Evolutionary conservation across 2,797 vertebrate species (phyloP).

Genomic region (Sebastes nivosus): DNA sequence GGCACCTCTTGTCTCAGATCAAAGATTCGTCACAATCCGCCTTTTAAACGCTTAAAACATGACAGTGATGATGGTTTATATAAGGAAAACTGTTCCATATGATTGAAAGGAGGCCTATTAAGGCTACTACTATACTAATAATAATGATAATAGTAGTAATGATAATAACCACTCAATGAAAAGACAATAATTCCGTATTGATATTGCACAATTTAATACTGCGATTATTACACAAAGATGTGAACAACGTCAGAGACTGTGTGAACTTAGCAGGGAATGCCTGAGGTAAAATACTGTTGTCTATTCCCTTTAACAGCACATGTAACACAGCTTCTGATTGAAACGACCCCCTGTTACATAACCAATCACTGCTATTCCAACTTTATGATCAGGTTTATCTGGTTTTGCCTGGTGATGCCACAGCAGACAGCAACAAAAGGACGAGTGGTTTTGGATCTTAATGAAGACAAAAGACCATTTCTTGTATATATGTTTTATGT

Average conservation of each 20-base stretch:
- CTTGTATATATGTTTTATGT: constrained; percentile 99
- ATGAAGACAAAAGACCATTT: constrained; percentile 94
- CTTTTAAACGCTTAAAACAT: constrained; percentile 39
- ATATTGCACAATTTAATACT: constrained; percentile 85
- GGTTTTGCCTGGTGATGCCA: constrained; percentile 52
- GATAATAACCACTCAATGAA: constrained; percentile 64
- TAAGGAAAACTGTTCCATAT: not conserved
- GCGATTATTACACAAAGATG: constrained; percentile 78
- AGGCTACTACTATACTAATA: not conserved
- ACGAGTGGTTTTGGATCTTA: constrained; percentile 58
- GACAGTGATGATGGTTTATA: constrained; percentile 46
- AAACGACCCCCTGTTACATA: constrained; percentile 74
- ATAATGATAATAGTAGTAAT: not conserved
- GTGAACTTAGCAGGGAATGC: constrained; percentile 71
- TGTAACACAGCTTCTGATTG: constrained; percentile 71
- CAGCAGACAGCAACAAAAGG: constrained; percentile 62
- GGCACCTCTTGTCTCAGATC: constrained; percentile 55
- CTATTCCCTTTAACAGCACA: constrained; percentile 71
- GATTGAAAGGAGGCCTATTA: not conserved
- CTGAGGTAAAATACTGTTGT: constrained; percentile 77
- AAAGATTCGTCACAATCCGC: constrained; percentile 52
- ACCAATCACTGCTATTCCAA: constrained; percentile 62
- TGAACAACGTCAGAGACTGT: constrained; percentile 71
- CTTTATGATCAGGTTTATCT: constrained; percentile 43
- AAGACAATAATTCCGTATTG: constrained; percentile 69